phyloP scores from a whole-genome alignment of 2,113 vertebrate genomes.

The Gulo gulo region DNA sequence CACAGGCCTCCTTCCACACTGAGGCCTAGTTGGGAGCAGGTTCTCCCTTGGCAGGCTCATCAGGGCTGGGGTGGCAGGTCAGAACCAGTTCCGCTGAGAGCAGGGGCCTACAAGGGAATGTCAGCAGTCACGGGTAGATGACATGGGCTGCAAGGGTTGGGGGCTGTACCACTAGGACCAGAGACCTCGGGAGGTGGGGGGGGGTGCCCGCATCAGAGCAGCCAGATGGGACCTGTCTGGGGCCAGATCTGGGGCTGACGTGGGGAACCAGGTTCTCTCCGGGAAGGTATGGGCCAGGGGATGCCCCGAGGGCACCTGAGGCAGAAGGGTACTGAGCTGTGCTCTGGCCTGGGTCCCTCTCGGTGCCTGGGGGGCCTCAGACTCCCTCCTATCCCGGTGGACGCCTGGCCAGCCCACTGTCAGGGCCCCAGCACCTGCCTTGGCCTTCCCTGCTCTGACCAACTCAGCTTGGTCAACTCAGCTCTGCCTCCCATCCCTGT shows the following conservation, averaged over 20 bases:
- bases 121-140: background rate
- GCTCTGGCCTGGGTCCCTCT: background rate
- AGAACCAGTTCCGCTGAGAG: background rate
- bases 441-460: background rate
- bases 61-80: background rate
- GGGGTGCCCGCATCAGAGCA: too few relatives aligned
- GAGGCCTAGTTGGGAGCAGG: background rate
- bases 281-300: background rate
- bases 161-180: background rate
- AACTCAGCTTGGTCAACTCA: accelerated
- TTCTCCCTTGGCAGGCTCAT: background rate
- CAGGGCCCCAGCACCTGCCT: background rate
- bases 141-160: background rate
- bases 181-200: background rate
- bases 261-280: background rate
- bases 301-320: background rate
- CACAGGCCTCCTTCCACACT: background rate
- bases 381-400: background rate
- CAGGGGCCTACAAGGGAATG: background rate
- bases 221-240: background rate
- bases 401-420: background rate
- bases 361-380: accelerated
- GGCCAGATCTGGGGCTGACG: background rate
- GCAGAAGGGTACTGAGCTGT: background rate
- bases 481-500: accelerated